Percentiles rank a stretch among this genome's conserved stretches.
Evolutionary conservation across 35 echinoderm and acorn worm species (phyloP).

Genomic region (Acanthaster planci): DNA sequence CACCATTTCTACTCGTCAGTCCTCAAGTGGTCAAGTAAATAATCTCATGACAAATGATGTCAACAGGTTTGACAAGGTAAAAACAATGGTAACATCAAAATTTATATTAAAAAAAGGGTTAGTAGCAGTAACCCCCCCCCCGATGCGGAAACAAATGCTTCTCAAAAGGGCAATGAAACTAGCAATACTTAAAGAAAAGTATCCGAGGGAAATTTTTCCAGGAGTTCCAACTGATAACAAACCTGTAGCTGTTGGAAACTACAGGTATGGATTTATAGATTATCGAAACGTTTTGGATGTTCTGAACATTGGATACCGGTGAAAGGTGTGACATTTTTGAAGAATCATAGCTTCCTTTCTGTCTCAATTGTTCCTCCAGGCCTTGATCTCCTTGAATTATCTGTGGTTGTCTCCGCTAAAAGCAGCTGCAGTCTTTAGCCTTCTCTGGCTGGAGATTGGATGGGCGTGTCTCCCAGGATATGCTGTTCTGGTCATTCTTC

Average conservation of each 20-base stretch:
- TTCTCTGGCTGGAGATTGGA: constrained; percentile 60
- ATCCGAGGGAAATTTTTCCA: too few species aligned
- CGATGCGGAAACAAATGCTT: too few species aligned
- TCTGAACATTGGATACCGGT: too few species aligned
- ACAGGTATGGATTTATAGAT: too few species aligned
- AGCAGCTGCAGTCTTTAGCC: constrained; percentile 22
- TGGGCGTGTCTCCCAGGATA: constrained; percentile 77
- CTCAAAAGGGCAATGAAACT: too few species aligned
- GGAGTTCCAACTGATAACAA: too few species aligned
- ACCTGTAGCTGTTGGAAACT: too few species aligned
- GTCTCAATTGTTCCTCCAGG: neutral
- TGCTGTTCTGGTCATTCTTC: constrained; percentile 51
- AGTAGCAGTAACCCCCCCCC: too few species aligned
- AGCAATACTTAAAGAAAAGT: too few species aligned
- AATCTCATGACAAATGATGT: constrained; percentile 96
- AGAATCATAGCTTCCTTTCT: neutral
- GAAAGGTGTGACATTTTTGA: too few species aligned
- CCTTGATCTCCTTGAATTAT: constrained; percentile 66
- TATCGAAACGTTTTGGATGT: too few species aligned
- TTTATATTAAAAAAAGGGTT: too few species aligned
- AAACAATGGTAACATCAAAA: neutral
- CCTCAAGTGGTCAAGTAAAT: constrained; percentile 82
- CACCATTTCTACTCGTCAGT: constrained; percentile 61
- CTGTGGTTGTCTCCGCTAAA: constrained; percentile 78
- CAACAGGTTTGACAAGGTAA: constrained; percentile 84